These are phyloP conservation scores for Botrylloides violaceus DNA, from an alignment of 23 tunicate species.

Conservation along the genomic window DNA sequence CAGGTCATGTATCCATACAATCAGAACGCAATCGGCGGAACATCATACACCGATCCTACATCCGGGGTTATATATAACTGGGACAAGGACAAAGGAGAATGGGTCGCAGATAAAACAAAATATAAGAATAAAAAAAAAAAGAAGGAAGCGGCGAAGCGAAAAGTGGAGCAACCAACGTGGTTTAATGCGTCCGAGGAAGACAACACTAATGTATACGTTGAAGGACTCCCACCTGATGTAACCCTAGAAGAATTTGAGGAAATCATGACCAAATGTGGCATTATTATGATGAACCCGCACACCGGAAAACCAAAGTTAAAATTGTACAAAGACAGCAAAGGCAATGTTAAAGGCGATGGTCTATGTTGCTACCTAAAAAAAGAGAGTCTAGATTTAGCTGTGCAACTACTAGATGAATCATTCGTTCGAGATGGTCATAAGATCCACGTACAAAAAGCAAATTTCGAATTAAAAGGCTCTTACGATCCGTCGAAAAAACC, in stretches of 20 bases:
- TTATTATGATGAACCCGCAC: constrained; percentile 55
- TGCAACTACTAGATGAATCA: constrained; percentile 51
- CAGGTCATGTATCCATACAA: constrained; percentile 35
- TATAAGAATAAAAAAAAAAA: background rate
- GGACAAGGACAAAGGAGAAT: constrained; percentile 41
- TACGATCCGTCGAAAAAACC: constrained; percentile 89
- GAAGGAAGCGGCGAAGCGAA: constrained; percentile 7
- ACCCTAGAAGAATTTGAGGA: constrained; percentile 44
- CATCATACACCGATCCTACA: constrained; percentile 45
- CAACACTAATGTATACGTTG: constrained; percentile 76
- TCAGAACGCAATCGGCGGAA: background rate
- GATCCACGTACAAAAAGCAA: constrained; percentile 50
- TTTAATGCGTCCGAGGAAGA: constrained; percentile 20
- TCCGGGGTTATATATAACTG: constrained; percentile 50
- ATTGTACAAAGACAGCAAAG: constrained; percentile 47
- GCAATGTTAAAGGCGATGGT: constrained; percentile 83
- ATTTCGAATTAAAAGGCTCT: constrained; percentile 67
- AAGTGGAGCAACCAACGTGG: constrained; percentile 18
- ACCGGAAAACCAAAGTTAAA: constrained; percentile 65
- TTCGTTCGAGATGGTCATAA: constrained; percentile 27
- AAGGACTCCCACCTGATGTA: constrained; percentile 64
- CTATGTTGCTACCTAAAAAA: constrained; percentile 72
- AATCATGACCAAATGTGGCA: constrained; percentile 81
- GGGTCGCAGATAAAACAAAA: constrained; percentile 37
- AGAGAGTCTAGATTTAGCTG: constrained; percentile 57